Base-by-base conservation (phyloP, 1,140 invertebrate genomes). In the Drepana arcuata region DNA sequence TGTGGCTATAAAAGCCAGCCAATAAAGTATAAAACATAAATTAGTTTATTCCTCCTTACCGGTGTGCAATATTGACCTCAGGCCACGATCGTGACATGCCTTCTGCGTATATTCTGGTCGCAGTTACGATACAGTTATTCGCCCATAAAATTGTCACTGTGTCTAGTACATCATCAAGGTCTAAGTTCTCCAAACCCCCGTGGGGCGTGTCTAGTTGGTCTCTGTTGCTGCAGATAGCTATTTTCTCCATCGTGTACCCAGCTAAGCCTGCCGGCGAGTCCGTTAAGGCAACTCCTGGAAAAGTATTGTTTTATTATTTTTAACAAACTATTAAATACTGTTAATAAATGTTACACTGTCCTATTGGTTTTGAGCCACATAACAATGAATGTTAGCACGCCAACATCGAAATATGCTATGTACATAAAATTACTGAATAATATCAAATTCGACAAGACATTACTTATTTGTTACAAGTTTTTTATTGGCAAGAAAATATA, bases 71-170 rank as follows among this genome's bases (percentile, higher is more conserved):
- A 2, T 25, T 38, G 2, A 64, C 33, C 40, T 75, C 70, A 0
- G 56, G 33, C 16, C 53, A 60, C 2, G n/a, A n/a, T n/a, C n/a
- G n/a, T n/a, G 31, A 79, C 33, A 89, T 86, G 0, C 57, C 75
- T 68, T 95, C 93, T 1, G 90, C 80, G 51, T 95, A 96, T 1
- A 95, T 70, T 39, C 95, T 82, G 55, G 88, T 77, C 1, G 92
- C 92, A 0, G 91, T 91, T 0, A 91, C 92, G 1, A 95, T 91
- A 2, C 89, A 89, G 39, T 88, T 88, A 2, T 92, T 92, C 0
- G 90, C 64, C 90, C 93, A 97, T 51, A 94, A 93, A 24, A 97
- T 84, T 87, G 95, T 96, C 0, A 96, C 60, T 39, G 95, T 95
- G 44, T 95, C 95, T n/a, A 97, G 65, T 1, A 97, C 70, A 47